phyloP scores from a whole-genome alignment of 2,113 vertebrate species.

The Azemiops feae region DNA sequence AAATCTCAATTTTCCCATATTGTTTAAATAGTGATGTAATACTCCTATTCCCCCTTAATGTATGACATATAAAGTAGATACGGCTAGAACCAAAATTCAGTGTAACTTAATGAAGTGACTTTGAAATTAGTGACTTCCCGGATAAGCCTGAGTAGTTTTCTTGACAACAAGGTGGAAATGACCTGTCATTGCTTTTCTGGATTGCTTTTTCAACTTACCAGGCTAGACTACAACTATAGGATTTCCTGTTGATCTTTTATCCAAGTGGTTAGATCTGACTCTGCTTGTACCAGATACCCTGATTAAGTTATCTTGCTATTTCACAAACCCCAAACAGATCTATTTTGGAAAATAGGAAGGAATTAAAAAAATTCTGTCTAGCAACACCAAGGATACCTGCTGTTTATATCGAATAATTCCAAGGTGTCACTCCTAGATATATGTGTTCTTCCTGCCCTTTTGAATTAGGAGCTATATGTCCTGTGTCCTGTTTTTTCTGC shows the following conservation, averaged over 20 bases:
- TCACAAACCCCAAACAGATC: not conserved
- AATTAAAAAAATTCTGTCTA: not conserved
- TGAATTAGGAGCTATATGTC: not conserved
- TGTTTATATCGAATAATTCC: not conserved
- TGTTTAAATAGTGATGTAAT: not conserved
- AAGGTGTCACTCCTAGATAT: not conserved
- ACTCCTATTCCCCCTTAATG: not conserved
- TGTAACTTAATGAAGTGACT: not conserved
- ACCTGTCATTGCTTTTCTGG: not conserved
- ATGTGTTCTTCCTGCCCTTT: not conserved
- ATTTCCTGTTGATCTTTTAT: not conserved
- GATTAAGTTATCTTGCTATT: not conserved
- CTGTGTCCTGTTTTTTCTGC: not conserved
- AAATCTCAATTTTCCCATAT: not conserved
- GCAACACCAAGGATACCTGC: not conserved
- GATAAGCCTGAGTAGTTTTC: not conserved
- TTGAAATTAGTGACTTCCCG: not conserved
- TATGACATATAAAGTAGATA: not conserved
- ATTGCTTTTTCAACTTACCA: not conserved
- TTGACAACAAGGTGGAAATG: not conserved
- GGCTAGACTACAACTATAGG: not conserved
- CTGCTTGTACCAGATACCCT: not conserved
- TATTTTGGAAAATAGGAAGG: not conserved
- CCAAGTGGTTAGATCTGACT: not conserved
- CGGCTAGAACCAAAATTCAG: not conserved